Conservation (phyloP, 2,888 invertebrate species). For the Microctonus hyperodae region DNA sequence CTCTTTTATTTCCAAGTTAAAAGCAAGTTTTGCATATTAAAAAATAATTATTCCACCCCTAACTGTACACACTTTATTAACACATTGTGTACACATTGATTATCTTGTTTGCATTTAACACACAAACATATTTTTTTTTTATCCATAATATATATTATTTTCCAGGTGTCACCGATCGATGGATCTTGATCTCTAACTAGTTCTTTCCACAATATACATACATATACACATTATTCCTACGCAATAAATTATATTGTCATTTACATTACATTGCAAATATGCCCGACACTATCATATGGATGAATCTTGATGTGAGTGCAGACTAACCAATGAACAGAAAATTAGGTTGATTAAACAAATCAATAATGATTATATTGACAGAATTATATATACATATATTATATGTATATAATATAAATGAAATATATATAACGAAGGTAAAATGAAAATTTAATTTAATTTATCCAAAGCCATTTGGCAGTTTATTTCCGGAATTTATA, state of each 20-base stretch:
- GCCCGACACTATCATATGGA: constrained; percentile 25
- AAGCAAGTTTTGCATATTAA: neutral
- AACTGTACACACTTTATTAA: neutral
- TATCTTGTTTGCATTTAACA: neutral
- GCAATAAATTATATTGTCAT: constrained; percentile 10
- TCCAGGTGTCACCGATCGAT: constrained; percentile 1
- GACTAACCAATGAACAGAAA: constrained; percentile 10
- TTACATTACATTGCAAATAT: neutral
- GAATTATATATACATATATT: neutral
- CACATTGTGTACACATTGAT: neutral
- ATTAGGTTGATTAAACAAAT: constrained; percentile 26
- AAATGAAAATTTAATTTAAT: neutral
- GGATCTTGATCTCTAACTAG: neutral
- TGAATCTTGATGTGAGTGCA: constrained; percentile 4
- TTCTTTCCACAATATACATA: neutral
- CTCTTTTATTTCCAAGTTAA: neutral
- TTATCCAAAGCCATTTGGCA: neutral
- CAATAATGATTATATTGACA: neutral
- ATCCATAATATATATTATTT: neutral
- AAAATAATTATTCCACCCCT: neutral
- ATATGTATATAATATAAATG: neutral
- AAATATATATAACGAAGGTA: neutral
- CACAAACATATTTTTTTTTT: neutral
- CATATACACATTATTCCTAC: neutral
- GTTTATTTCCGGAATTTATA: neutral